Evolutionary conservation across 2,888 invertebrate species (phyloP).

Genomic region (Drosophila lutescens): DNA sequence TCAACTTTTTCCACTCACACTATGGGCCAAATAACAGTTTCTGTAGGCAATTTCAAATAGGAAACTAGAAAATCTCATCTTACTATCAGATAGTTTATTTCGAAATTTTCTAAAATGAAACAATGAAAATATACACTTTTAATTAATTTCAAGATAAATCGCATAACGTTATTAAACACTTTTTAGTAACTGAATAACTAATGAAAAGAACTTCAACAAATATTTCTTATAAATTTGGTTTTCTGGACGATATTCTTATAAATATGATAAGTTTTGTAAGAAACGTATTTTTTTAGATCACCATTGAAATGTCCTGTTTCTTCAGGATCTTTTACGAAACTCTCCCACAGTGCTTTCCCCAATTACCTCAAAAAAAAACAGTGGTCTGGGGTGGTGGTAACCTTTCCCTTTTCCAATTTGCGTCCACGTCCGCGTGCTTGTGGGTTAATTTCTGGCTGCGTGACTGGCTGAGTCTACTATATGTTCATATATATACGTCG

Average conservation of each 20-base stretch:
- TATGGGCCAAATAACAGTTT: slow-evolving; percentile 13
- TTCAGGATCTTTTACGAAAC: background rate
- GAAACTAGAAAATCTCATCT: no score
- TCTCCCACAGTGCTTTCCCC: slow-evolving; percentile 31
- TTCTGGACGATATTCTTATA: no score
- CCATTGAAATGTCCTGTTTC: background rate
- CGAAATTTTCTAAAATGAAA: no score
- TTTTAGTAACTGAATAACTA: no score
- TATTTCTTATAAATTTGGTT: no score
- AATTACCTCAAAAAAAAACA: slow-evolving; percentile 35
- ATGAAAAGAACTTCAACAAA: no score
- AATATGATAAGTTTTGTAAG: no score
- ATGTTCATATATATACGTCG: slow-evolving; percentile 7
- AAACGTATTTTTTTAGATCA: no score
- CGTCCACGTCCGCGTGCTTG: slow-evolving; percentile 47
- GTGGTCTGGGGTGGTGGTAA: slow-evolving; percentile 21
- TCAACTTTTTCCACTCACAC: slow-evolving; percentile 38
- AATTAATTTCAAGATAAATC: no score
- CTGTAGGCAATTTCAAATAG: background rate
- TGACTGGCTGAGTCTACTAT: slow-evolving; percentile 34
- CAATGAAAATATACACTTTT: no score
- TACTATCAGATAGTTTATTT: no score
- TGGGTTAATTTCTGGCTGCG: slow-evolving; percentile 48
- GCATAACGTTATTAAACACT: no score
- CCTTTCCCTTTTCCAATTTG: slow-evolving; percentile 42